These are phyloP conservation scores for Xiphydria camelus DNA, from an alignment of 2,888 invertebrate species.

Conservation along the genomic window DNA sequence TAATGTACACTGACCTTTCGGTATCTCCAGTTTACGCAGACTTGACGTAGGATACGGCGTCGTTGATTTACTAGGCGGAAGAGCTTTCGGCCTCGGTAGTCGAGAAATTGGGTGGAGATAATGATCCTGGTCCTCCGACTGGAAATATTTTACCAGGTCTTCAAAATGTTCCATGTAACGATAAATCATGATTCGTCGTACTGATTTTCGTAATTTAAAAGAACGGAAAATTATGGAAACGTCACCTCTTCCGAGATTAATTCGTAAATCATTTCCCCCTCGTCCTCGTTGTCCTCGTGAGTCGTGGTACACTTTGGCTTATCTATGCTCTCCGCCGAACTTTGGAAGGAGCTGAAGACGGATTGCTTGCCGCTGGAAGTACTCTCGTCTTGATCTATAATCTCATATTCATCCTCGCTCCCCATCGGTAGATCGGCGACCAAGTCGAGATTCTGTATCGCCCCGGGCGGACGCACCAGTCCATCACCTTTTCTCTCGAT, in stretches of 20 bases:
- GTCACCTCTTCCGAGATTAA: constrained; percentile 49
- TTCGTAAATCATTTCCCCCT: constrained; percentile 48
- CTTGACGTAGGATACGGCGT: constrained; percentile 19
- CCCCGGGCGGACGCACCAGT: constrained; percentile 12
- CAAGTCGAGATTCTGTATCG: constrained; percentile 43
- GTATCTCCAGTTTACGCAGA: not conserved
- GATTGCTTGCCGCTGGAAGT: constrained; percentile 43
- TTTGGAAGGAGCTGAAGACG: constrained; percentile 33
- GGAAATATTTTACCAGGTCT: constrained; percentile 4
- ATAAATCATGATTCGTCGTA: not conserved
- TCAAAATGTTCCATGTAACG: too few relatives aligned
- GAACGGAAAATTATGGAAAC: too few relatives aligned
- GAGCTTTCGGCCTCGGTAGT: constrained; percentile 26
- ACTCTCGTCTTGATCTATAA: not conserved
- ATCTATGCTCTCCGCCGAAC: constrained; percentile 46
- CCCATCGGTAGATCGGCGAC: constrained; percentile 48
- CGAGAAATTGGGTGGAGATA: constrained; percentile 24
- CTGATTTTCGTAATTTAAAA: not conserved
- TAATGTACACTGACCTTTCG: not conserved
- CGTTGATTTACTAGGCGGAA: constrained; percentile 28
- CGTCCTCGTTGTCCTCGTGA: constrained; percentile 40
- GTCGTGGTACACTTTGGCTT: constrained; percentile 40
- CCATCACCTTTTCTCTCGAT: constrained; percentile 12
- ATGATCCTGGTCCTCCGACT: constrained; percentile 41
- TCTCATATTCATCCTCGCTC: constrained; percentile 47